Percentiles rank a stretch among this genome's conserved stretches.
phyloP scores from a whole-genome alignment of 2,797 vertebrate species.

The Paramormyrops hopkinsi region DNA sequence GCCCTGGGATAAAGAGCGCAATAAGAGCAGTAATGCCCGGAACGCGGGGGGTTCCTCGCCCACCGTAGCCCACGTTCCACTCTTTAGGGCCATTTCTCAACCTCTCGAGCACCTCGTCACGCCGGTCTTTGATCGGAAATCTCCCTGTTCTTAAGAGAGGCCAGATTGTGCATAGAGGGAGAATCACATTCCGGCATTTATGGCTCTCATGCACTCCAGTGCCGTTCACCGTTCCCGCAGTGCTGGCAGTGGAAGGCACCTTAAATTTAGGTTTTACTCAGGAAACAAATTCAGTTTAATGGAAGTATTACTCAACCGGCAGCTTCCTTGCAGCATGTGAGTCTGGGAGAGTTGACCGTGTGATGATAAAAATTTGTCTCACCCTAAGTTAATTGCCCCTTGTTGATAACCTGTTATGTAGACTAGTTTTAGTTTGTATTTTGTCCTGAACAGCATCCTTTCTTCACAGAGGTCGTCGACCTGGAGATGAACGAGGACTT shows the following conservation, averaged over 20 bases:
- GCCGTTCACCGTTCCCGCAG: neutral
- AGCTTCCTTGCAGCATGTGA: neutral
- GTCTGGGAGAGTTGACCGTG: neutral
- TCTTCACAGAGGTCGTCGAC: constrained; percentile 69
- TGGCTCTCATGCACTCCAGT: neutral
- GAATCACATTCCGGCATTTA: neutral
- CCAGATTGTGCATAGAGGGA: neutral
- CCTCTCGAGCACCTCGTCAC: neutral
- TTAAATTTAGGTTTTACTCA: neutral
- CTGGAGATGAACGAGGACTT: constrained; percentile 81
- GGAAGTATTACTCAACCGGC: neutral
- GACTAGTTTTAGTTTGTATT: neutral
- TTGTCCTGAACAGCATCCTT: constrained; percentile 18
- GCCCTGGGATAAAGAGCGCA: neutral
- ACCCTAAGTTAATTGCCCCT: neutral
- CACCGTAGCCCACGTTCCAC: neutral
- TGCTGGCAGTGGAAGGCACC: neutral
- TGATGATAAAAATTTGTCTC: neutral
- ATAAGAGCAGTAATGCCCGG: neutral
- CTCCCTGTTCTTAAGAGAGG: neutral
- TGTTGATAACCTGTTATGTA: neutral
- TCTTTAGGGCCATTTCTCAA: neutral
- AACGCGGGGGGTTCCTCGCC: neutral
- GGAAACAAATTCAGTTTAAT: neutral
- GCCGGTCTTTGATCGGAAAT: neutral